Evolutionary conservation across 2,113 vertebrate genomes (phyloP).

Genomic region (Fregata magnificens): DNA sequence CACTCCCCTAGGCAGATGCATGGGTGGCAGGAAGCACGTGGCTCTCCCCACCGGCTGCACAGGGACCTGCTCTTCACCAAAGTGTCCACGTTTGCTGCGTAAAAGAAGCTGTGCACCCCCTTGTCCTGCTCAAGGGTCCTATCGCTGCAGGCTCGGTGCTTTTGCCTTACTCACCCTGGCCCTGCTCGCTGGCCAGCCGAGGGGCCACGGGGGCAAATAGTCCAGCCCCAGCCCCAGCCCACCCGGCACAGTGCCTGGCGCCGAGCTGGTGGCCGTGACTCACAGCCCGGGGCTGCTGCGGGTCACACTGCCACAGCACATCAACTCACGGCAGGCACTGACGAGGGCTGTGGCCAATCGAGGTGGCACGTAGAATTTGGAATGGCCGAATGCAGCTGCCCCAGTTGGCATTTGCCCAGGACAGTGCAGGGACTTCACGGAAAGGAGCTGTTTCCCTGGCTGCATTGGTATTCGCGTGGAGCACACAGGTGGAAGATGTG

Average conservation of each 20-base stretch:
- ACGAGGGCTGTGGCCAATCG: neutral
- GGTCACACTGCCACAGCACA: neutral
- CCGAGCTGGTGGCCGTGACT: neutral
- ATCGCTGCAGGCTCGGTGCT: neutral
- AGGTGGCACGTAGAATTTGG: neutral
- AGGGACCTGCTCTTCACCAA: neutral
- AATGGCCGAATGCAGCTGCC: neutral
- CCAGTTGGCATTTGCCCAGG: neutral
- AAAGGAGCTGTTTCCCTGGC: neutral
- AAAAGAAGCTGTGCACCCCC: neutral
- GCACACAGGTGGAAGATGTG: neutral
- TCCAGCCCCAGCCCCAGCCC: neutral
- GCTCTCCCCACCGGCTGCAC: neutral
- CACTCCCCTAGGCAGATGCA: neutral
- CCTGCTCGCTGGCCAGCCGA: fast-evolving
- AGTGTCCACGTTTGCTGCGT: fast-evolving
- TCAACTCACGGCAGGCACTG: neutral
- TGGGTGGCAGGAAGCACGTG: neutral
- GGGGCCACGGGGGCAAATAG: fast-evolving
- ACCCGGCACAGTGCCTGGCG: fast-evolving
- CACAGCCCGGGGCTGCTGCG: fast-evolving
- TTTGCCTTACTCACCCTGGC: neutral
- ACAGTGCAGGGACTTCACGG: neutral
- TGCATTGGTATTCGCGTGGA: neutral
- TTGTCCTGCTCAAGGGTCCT: neutral